Evolutionary conservation across 2,113 vertebrate genomes (phyloP).

Genomic region (Indri indri): DNA sequence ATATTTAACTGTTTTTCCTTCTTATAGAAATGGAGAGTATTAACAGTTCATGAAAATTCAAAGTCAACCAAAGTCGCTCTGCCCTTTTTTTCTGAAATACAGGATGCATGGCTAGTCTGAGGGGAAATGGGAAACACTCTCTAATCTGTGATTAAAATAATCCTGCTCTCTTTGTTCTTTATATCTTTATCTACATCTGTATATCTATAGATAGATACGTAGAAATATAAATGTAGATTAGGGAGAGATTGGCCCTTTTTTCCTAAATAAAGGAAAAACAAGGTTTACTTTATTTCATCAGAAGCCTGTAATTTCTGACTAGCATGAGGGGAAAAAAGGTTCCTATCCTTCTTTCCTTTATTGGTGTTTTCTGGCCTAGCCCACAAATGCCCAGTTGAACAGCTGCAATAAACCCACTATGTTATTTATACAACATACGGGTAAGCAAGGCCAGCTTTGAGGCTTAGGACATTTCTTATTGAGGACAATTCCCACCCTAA

Average conservation of each 20-base stretch:
- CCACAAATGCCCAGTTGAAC: background rate
- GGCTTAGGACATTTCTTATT: background rate
- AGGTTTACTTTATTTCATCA: background rate
- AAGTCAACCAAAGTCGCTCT: background rate
- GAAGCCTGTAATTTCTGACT: background rate
- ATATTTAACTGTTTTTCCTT: background rate
- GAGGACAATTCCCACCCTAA: background rate
- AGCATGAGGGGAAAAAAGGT: background rate
- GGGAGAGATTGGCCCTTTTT: background rate
- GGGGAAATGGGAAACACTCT: background rate
- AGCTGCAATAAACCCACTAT: background rate
- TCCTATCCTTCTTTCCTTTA: background rate
- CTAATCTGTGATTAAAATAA: background rate
- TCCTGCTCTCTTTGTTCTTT: background rate
- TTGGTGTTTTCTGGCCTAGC: background rate
- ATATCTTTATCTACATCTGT: background rate
- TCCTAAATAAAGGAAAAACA: background rate
- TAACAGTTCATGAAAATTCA: background rate
- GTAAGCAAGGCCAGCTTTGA: background rate
- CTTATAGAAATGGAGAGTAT: background rate
- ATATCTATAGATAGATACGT: background rate
- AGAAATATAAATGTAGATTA: background rate
- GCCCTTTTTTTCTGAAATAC: background rate
- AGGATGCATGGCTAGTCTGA: background rate
- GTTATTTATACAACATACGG: background rate